Percentiles rank a stretch among this genome's conserved stretches.
Conservation (phyloP, 2,888 invertebrate genomes). For the Clostera curtula region DNA sequence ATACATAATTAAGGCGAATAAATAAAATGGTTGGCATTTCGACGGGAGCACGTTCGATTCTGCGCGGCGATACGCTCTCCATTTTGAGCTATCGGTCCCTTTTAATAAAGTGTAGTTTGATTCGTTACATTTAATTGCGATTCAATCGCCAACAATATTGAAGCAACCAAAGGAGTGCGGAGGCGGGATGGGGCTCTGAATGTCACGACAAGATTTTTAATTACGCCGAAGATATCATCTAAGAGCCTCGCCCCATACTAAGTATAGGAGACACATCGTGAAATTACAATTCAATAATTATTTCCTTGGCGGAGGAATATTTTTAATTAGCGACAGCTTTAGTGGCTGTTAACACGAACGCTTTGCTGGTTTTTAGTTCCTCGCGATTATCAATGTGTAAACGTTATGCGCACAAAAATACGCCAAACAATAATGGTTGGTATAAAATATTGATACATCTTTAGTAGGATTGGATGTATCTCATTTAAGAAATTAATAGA, state of each 20-base stretch:
- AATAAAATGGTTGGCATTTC: constrained; percentile 76
- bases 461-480: no score
- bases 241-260: constrained; percentile 57
- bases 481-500: no score
- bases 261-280: constrained; percentile 57
- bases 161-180: constrained; percentile 63
- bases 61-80: constrained; percentile 48
- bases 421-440: no score
- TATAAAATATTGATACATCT: no score
- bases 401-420: background rate
- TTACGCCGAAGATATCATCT: constrained; percentile 73
- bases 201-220: constrained; percentile 76
- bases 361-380: constrained; percentile 6
- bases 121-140: constrained; percentile 71
- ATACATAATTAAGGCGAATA: constrained; percentile 76
- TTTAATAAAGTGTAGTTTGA: constrained; percentile 72
- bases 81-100: constrained; percentile 69
- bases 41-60: constrained; percentile 73
- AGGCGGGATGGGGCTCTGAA: constrained; percentile 68
- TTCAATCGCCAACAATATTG: constrained; percentile 73
- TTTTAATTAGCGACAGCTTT: constrained; percentile 48
- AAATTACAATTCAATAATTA: constrained; percentile 71
- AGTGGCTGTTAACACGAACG: constrained; percentile 39
- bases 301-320: constrained; percentile 37
- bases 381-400: background rate